Evolutionary conservation across 37 sponge, comb jelly and placozoan species (phyloP).

Genomic region (Haliclona indistincta): DNA sequence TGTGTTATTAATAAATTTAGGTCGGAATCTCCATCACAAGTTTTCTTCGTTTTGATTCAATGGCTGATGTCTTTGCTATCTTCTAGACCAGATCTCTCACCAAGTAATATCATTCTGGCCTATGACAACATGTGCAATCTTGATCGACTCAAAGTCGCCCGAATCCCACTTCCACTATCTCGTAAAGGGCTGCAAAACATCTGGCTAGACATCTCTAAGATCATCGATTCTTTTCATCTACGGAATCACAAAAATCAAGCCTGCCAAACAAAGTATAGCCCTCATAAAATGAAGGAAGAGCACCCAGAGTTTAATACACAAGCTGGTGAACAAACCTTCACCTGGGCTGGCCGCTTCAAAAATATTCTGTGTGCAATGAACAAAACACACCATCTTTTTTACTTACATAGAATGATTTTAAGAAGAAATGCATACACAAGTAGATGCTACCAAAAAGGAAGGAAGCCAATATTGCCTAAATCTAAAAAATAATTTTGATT

Average conservation of each 20-base stretch:
- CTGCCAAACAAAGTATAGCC: slow-evolving; percentile 26
- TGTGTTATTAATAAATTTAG: too few relatives aligned
- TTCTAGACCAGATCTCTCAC: not conserved
- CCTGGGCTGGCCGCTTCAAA: slow-evolving; percentile 25
- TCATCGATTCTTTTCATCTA: slow-evolving; percentile 41
- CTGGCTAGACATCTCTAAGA: slow-evolving; percentile 30
- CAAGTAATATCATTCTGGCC: slow-evolving; percentile 4
- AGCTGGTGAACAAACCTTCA: slow-evolving; percentile 55
- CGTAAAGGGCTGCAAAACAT: slow-evolving; percentile 21
- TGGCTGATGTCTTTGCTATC: slow-evolving; percentile 26
- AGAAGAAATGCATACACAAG: slow-evolving; percentile 31
- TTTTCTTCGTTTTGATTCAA: slow-evolving; percentile 25
- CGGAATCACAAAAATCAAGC: slow-evolving; percentile 14
- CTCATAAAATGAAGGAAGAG: slow-evolving; percentile 19
- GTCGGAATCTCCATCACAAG: slow-evolving; percentile 53
- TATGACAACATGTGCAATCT: slow-evolving; percentile 62
- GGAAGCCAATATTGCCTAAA: slow-evolving; percentile 55
- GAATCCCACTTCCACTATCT: slow-evolving; percentile 29
- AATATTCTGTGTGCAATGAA: slow-evolving; percentile 44
- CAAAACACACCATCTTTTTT: too few relatives aligned
- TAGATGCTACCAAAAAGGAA: slow-evolving; percentile 42
- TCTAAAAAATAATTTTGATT: too few relatives aligned
- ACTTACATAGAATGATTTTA: slow-evolving; percentile 42
- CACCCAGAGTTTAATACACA: slow-evolving; percentile 50
- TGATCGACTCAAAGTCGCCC: slow-evolving; percentile 23